These are phyloP conservation scores for Agonopterix subpropinquella DNA, from an alignment of 2,888 invertebrate species.

Conservation along the genomic window DNA sequence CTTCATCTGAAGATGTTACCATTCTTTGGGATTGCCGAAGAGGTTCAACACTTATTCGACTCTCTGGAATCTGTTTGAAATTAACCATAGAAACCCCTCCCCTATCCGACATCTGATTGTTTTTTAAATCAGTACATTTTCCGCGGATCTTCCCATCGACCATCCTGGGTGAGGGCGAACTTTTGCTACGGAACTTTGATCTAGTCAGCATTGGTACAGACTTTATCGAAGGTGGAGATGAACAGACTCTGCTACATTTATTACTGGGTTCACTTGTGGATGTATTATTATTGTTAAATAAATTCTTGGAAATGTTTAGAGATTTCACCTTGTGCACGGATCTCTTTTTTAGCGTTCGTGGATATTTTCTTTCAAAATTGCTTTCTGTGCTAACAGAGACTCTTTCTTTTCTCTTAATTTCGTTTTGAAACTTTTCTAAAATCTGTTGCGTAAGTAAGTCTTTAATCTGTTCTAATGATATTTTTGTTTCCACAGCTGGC, in stretches of 20 bases:
- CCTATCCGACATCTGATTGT: too few relatives aligned
- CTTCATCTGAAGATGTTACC: too few relatives aligned
- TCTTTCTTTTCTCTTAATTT: slow-evolving; percentile 7
- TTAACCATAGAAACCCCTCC: too few relatives aligned
- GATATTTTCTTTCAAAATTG: slow-evolving; percentile 7
- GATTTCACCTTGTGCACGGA: slow-evolving; percentile 60
- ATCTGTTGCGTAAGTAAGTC: slow-evolving; percentile 42
- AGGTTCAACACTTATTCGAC: too few relatives aligned
- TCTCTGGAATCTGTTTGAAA: too few relatives aligned
- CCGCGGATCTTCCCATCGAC: neutral
- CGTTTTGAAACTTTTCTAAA: slow-evolving; percentile 22
- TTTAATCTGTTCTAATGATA: slow-evolving; percentile 58
- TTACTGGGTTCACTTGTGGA: neutral
- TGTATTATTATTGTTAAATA: slow-evolving; percentile 25
- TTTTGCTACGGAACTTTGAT: slow-evolving; percentile 28
- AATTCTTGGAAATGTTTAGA: slow-evolving; percentile 52
- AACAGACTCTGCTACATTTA: too few relatives aligned
- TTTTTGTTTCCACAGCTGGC: slow-evolving; percentile 29
- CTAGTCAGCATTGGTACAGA: slow-evolving; percentile 9
- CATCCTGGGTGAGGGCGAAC: slow-evolving; percentile 34
- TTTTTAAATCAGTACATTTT: too few relatives aligned
- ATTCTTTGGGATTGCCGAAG: too few relatives aligned
- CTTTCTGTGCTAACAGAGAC: slow-evolving; percentile 11
- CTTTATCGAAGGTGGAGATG: slow-evolving; percentile 5
- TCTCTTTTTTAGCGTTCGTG: slow-evolving; percentile 29